Conservation (phyloP, 2,113 vertebrate species). For the Forbesichthys agassizii region DNA sequence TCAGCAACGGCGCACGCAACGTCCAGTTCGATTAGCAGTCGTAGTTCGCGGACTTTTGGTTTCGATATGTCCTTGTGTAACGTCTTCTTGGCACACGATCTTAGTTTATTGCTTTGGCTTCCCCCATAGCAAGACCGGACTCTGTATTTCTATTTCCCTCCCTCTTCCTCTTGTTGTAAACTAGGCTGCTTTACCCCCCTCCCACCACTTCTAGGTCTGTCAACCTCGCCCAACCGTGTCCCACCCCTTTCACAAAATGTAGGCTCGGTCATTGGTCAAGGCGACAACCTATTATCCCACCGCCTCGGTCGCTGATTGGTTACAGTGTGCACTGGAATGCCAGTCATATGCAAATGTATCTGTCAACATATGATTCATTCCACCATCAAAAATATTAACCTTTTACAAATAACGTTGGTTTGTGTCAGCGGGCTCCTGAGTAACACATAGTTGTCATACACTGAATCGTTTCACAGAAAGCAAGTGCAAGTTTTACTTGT, state of each 20-base stretch:
- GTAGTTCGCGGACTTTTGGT: conserved; percentile 27
- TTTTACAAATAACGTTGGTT: background rate
- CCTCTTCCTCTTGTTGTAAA: conserved; percentile 77
- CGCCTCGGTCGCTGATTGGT: conserved; percentile 63
- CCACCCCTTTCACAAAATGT: conserved; percentile 49
- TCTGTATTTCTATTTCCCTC: conserved; percentile 68
- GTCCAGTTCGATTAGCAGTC: conserved; percentile 33
- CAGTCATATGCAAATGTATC: conserved; percentile 82
- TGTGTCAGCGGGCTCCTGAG: background rate
- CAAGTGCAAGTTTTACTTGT: conserved; percentile 25
- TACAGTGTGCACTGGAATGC: conserved; percentile 75
- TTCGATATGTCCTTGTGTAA: conserved; percentile 48
- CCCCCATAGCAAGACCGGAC: conserved; percentile 31
- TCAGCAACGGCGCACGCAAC: conserved; percentile 48
- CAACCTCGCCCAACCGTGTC: conserved; percentile 81
- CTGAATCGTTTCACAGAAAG: conserved; percentile 4
- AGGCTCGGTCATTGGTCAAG: conserved; percentile 56
- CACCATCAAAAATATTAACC: background rate
- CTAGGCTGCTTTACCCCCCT: conserved; percentile 70
- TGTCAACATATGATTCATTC: background rate
- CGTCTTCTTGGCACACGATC: conserved; percentile 37
- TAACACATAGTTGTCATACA: background rate
- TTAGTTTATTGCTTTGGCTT: conserved; percentile 47
- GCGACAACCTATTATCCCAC: conserved; percentile 44
- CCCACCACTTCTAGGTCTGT: conserved; percentile 65